phyloP scores from a whole-genome alignment of 2,888 invertebrate genomes.

The Pristionchus entomophagus region DNA sequence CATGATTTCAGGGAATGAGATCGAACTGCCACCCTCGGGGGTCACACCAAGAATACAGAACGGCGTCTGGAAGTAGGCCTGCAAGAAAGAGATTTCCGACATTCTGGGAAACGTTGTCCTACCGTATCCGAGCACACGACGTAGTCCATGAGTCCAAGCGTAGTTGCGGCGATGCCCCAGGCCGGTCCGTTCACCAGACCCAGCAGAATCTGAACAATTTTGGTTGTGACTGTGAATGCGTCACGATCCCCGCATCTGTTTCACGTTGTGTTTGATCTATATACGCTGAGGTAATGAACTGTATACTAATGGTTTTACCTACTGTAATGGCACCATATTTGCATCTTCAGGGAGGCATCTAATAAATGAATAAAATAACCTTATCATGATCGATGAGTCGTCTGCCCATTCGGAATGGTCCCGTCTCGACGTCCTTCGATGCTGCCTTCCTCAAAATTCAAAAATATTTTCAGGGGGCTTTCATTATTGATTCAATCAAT shows the following conservation, averaged over 20 bases:
- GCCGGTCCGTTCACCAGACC: constrained; percentile 94
- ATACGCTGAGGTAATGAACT: too few relatives aligned
- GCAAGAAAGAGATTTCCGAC: too few relatives aligned
- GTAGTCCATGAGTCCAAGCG: constrained; percentile 88
- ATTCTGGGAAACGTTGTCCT: neutral
- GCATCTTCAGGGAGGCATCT: too few relatives aligned
- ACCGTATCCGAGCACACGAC: constrained; percentile 89
- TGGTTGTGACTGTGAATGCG: too few relatives aligned
- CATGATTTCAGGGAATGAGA: neutral
- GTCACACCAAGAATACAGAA: neutral
- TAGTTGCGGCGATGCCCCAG: constrained; percentile 92
- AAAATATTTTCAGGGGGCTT: neutral
- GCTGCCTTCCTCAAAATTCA: neutral
- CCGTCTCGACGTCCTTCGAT: too few relatives aligned
- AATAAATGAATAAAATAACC: neutral
- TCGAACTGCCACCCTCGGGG: neutral
- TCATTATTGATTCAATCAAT: too few relatives aligned
- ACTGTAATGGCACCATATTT: too few relatives aligned
- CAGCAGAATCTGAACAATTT: constrained; percentile 81
- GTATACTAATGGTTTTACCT: too few relatives aligned
- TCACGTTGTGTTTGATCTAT: too few relatives aligned
- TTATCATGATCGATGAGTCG: neutral
- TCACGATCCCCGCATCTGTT: too few relatives aligned
- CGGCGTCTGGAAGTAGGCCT: neutral
- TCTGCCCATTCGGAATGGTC: neutral